These are phyloP conservation scores for Phrynocephalus forsythii DNA, from an alignment of 2,797 vertebrate genomes.

Conservation along the genomic window DNA sequence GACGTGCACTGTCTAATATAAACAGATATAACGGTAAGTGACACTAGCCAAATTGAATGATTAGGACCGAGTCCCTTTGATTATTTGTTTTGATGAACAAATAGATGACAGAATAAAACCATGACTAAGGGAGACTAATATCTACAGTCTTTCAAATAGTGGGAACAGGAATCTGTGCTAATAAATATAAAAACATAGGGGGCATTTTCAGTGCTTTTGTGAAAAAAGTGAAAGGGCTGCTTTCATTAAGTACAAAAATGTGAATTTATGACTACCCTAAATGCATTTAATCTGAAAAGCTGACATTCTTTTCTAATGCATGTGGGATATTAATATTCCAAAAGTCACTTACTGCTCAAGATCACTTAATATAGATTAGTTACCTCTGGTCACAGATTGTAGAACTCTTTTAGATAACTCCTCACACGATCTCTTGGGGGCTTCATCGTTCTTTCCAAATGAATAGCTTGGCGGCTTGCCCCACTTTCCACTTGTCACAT, in stretches of 20 bases:
- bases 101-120: background rate
- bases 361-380: constrained; percentile 35
- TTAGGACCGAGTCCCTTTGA: background rate
- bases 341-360: constrained; percentile 20
- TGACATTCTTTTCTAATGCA: background rate
- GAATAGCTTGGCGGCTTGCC: background rate
- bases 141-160: constrained; percentile 16
- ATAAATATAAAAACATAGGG: constrained; percentile 11
- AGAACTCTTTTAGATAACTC: constrained; percentile 16
- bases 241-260: constrained; percentile 2
- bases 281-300: constrained; percentile 15
- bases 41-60: constrained; percentile 1
- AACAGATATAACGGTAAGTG: background rate
- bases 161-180: background rate
- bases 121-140: background rate
- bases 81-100: background rate
- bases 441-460: background rate
- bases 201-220: background rate
- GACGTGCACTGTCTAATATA: constrained; percentile 1
- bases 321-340: constrained; percentile 8
- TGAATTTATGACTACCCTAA: constrained; percentile 20
- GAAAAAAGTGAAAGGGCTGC: background rate
- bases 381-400: constrained; percentile 1
- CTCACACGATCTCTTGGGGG: background rate
- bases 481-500: background rate